Evolutionary conservation across 2,113 vertebrate species (phyloP).

Genomic region (Corythornis vintsioides): DNA sequence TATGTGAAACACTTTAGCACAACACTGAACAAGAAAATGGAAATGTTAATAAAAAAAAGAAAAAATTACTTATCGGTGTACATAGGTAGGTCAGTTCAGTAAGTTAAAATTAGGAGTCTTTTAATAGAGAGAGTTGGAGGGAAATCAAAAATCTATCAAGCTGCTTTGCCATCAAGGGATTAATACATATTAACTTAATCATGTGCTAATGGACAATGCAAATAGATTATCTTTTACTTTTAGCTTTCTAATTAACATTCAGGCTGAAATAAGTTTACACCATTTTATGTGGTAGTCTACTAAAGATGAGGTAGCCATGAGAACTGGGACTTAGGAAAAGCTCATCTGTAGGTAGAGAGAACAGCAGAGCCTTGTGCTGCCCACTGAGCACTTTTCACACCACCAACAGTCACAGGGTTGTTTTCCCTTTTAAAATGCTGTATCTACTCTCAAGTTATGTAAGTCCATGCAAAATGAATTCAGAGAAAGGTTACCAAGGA

Average conservation of each 20-base stretch:
- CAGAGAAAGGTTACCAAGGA: neutral
- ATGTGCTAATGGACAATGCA: neutral
- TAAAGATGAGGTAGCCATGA: neutral
- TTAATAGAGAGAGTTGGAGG: neutral
- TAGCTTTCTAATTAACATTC: neutral
- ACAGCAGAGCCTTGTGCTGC: neutral
- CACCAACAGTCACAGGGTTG: neutral
- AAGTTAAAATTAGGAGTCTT: neutral
- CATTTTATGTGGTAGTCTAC: too few species aligned
- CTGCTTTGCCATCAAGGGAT: neutral
- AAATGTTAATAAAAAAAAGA: neutral
- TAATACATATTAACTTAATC: neutral
- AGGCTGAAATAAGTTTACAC: neutral
- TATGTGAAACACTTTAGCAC: neutral
- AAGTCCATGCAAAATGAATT: neutral
- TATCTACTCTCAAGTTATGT: neutral
- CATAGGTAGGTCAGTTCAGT: neutral
- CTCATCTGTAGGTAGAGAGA: neutral
- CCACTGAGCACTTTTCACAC: neutral
- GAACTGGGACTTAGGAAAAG: neutral
- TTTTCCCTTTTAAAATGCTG: neutral
- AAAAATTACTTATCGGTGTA: neutral
- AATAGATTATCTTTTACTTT: neutral
- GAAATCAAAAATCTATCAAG: neutral
- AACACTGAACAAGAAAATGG: neutral